Evolutionary conservation across 1,140 invertebrate genomes (phyloP), one percentile per base, ranked within the genome.

Genomic region (Aleiodes sp.): DNA sequence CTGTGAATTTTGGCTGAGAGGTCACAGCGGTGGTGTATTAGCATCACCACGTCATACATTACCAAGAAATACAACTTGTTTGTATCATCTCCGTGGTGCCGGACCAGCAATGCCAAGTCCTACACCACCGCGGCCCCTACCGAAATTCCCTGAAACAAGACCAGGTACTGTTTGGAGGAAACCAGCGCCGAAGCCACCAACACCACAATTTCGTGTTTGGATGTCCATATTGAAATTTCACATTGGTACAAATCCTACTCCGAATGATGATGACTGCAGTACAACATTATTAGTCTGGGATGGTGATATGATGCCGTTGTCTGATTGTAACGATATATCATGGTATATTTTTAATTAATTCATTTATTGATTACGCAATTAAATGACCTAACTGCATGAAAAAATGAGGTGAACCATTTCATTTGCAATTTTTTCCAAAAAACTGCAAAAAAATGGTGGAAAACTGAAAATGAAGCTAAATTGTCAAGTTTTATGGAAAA

Each of bases 191-290:
- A 88, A 84, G 77, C 91, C 85, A 43, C 82, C 89, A 0, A 79
- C 82, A 39, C 89, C 90, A 0, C 87, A 93, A 67, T 95, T 93
- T 77, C 89, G 92, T 70, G 92, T 96, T 0, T 96, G 94, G 94
- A 88, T 96, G 68, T 94, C 94, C 1, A 91, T 96, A 57, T 87
- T 95, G 60, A 96, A 95, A 86, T 96, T 95, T 82, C 92, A 95
- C 84, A 92, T 93, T 73, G 89, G 70, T 79, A 85, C 78, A 75
- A 88, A 73, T 86, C 88, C 66, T 81, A 90, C 82, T 7, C 74
- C 73, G 59, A 78, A 74, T 59, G 91, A 92, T 76, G 92, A 93
- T 78, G 91, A 92, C 70, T 95, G 93, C 77, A 90, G 92, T 1
- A 94, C 92, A 72, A 89, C 91, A 74, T 85, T 96, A 63, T 92